Evolutionary conservation across 2,113 vertebrate species (phyloP).

Genomic region (Barnardius zonarius): DNA sequence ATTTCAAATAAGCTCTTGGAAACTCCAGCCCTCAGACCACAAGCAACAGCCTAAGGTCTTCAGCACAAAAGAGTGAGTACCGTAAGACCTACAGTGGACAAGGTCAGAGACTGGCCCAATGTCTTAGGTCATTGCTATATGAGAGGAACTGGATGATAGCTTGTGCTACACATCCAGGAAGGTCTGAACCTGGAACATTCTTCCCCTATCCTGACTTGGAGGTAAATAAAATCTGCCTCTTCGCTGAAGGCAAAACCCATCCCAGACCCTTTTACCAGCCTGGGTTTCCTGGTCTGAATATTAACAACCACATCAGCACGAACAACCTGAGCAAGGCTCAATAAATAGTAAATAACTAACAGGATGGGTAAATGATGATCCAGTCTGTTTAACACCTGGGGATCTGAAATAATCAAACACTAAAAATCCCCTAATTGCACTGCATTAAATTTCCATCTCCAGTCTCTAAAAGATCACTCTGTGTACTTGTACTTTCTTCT

Average conservation of each 20-base stretch:
- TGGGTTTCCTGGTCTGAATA: neutral
- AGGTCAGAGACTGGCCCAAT: rapidly evolving
- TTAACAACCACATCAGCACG: neutral
- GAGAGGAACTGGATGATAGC: neutral
- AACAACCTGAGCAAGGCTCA: neutral
- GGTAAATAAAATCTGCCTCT: neutral
- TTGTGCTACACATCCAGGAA: neutral
- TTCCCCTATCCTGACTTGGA: neutral
- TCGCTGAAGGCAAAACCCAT: neutral
- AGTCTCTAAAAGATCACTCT: neutral
- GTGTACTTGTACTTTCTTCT: neutral
- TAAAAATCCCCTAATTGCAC: neutral
- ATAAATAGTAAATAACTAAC: neutral
- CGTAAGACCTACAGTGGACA: neutral
- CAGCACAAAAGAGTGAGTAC: neutral
- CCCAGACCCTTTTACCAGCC: neutral
- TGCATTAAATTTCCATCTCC: neutral
- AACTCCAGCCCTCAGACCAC: neutral
- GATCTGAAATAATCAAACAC: neutral
- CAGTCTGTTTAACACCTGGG: neutral
- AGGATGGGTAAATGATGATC: neutral
- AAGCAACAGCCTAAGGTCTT: neutral
- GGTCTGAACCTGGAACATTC: neutral
- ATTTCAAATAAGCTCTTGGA: neutral
- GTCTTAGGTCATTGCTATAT: neutral